Base-by-base conservation (phyloP, 2,113 vertebrate species). In the Hyla sarda region DNA sequence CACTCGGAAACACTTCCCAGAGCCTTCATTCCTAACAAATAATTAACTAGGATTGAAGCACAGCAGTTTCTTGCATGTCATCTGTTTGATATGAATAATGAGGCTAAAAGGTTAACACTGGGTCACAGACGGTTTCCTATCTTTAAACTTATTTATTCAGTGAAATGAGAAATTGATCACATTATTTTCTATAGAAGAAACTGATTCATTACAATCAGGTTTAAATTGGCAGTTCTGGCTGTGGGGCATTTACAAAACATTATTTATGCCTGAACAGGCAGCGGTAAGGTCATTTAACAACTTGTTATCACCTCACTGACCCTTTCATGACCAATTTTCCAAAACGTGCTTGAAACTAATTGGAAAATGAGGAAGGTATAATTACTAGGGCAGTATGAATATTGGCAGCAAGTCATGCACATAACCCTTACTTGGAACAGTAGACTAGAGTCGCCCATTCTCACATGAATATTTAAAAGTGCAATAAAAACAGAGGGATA, bases 151-250 rank as follows among this genome's bases (percentile, higher is more conserved):
- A 99, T 98, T 99, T 98, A 98, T 99, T 97, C 96, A 96, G 95
- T 88, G 95, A 96, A 98, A 98, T 97, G 97, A 97, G 97, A 98
- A 98, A 99, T 98, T 99, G 97, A 99, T 99, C 97, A 97, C 96
- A 96, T 99, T 97, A 98, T 97, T 96, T 97, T 92, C 92, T 96
- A 96, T 93, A 96, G 96, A 95, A 95, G 94, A 94, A 93, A 93
- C 96, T 97, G 97, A 99, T 99, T 99, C 95, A 98, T 99, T 96
- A 96, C 97, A 97, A 98, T 98, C 97, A 97, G 95, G 91, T 94
- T 34, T 86, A 93, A 97, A 99, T 98, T 98, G 98, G 97, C 98
- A 99, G 96, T 91, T 96, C 92, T 88, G 95, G 95, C 97, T 91
- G 73, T 90, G 92, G 91, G 96, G 96, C 96, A 95, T 93, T 92